Conservation (phyloP, 2,113 vertebrate species). For the Varanus salvator region DNA sequence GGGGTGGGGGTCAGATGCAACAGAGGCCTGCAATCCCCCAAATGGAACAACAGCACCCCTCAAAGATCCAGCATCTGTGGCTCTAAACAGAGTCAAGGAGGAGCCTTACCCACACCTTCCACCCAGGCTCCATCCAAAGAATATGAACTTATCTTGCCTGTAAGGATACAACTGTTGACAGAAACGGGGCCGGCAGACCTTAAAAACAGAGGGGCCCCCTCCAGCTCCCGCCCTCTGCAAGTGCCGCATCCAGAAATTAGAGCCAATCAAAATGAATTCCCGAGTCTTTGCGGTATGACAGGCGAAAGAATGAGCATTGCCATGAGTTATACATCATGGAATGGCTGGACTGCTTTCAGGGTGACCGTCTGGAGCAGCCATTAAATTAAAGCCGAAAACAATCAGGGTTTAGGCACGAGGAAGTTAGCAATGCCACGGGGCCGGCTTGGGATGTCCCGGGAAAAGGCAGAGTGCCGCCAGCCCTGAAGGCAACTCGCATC, state of each 20-base stretch:
- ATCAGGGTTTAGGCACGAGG: background rate
- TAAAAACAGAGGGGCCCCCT: no score
- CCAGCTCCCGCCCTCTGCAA: slow-evolving; percentile 43
- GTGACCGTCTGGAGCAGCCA: background rate
- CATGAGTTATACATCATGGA: background rate
- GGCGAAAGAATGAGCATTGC: slow-evolving; percentile 8
- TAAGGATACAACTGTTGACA: slow-evolving; percentile 21
- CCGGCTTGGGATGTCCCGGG: rapidly evolving
- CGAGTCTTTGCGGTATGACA: slow-evolving; percentile 21
- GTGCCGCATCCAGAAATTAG: slow-evolving; percentile 23
- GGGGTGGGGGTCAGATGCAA: no score
- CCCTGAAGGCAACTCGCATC: background rate
- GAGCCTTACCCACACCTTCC: background rate
- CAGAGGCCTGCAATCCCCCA: no score
- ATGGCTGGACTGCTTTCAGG: rapidly evolving
- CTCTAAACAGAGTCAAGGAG: background rate
- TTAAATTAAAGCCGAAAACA: rapidly evolving
- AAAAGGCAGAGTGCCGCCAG: background rate
- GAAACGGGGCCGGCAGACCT: background rate
- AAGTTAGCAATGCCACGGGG: background rate
- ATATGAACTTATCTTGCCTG: slow-evolving; percentile 11
- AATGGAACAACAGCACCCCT: background rate
- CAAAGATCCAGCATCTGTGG: background rate
- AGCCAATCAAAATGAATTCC: slow-evolving; percentile 20
- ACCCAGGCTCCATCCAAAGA: slow-evolving; percentile 47